phyloP scores from a whole-genome alignment of 2,797 vertebrate species.

The Argentina silus region DNA sequence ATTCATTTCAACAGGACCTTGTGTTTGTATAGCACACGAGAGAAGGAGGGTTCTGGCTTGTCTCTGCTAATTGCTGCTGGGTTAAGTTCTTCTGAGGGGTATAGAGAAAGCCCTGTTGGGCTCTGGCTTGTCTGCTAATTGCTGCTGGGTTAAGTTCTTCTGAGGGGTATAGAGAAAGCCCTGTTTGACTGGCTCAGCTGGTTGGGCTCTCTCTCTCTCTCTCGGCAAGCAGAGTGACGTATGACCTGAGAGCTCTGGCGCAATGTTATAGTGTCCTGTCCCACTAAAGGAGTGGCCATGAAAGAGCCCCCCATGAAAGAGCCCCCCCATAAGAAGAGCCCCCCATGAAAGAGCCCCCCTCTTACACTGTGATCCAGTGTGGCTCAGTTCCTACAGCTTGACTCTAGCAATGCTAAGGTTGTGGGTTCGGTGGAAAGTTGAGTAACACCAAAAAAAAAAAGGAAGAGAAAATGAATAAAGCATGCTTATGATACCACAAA shows the following conservation, averaged over 20 bases:
- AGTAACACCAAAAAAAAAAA: too few species aligned
- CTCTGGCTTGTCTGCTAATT: constrained; percentile 1
- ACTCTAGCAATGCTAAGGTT: too few species aligned
- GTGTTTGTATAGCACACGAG: background rate
- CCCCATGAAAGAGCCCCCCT: too few species aligned
- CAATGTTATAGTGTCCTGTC: constrained; percentile 11
- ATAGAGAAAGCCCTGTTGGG: background rate
- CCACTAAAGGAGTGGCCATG: constrained; percentile 35
- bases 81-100: constrained; percentile 12
- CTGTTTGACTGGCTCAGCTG: too few species aligned
- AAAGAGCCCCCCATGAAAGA: constrained; percentile 20
- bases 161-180: background rate
- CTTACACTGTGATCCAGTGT: too few species aligned
- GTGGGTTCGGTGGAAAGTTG: too few species aligned
- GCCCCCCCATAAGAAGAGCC: constrained; percentile 9
- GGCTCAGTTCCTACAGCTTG: too few species aligned
- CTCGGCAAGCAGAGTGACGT: too few species aligned
- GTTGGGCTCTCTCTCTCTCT: too few species aligned
- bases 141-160: constrained; percentile 8
- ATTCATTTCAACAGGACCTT: background rate
- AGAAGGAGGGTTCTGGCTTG: background rate
- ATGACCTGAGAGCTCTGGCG: constrained; percentile 18
- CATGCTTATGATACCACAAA: background rate
- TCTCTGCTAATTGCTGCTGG: constrained; percentile 10
- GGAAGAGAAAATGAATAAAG: background rate